phyloP scores from a whole-genome alignment of 2,888 invertebrate species.

The Antheraea assamensis region DNA sequence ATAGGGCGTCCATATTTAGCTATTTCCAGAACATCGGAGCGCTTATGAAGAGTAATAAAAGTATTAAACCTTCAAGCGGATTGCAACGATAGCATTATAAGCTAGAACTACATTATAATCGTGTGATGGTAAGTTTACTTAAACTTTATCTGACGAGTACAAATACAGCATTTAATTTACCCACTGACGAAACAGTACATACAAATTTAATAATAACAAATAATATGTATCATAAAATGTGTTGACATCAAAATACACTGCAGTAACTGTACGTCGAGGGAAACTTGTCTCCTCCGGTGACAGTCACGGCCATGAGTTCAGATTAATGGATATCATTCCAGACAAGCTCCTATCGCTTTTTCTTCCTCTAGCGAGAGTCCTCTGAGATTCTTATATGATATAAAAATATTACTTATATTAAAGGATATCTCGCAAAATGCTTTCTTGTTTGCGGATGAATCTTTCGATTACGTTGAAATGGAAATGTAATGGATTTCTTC shows the following conservation, averaged over 20 bases:
- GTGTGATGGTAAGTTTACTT: too few species aligned
- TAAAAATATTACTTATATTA: constrained; percentile 36
- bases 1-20: too few species aligned
- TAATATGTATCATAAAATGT: background rate
- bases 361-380: constrained; percentile 25
- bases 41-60: too few species aligned
- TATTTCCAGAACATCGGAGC: too few species aligned
- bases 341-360: constrained; percentile 27
- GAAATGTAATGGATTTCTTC: constrained; percentile 9
- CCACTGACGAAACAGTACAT: background rate
- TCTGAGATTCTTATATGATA: constrained; percentile 33
- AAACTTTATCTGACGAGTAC: too few species aligned
- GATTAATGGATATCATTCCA: constrained; percentile 39
- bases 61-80: too few species aligned
- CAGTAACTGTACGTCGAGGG: constrained; percentile 29
- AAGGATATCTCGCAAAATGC: constrained; percentile 28
- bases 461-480: background rate
- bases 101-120: too few species aligned
- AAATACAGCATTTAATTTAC: too few species aligned
- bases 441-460: constrained; percentile 23
- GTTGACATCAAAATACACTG: constrained; percentile 8
- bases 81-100: too few species aligned
- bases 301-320: constrained; percentile 34
- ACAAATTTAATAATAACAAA: background rate
- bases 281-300: constrained; percentile 41